These are phyloP conservation scores for Listronotus oregonensis DNA, from an alignment of 1,140 invertebrate genomes.

Conservation along the genomic window DNA sequence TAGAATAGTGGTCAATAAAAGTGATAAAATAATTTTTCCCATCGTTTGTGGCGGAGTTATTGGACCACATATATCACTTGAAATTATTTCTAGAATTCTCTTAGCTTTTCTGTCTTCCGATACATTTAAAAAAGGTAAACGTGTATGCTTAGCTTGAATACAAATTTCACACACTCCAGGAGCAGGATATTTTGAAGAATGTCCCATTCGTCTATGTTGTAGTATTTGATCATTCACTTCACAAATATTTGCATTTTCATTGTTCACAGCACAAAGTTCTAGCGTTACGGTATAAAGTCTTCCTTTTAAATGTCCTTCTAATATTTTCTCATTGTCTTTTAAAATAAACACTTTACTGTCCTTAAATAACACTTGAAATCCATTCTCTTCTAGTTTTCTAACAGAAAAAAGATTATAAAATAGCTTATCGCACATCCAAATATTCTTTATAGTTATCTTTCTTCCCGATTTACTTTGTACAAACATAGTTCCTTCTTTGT, in stretches of 20 bases:
- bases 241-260: conserved; percentile 13
- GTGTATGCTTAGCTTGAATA: conserved; percentile 31
- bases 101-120: conserved; percentile 19
- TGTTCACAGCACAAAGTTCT: neutral
- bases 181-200: conserved; percentile 13
- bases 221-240: conserved; percentile 9
- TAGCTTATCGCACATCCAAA: no score
- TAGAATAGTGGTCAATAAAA: conserved; percentile 55
- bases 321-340: conserved; percentile 15
- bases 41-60: conserved; percentile 42
- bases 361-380: conserved; percentile 21
- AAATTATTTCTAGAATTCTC: conserved; percentile 48
- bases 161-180: conserved; percentile 35
- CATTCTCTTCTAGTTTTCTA: no score
- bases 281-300: conserved; percentile 31
- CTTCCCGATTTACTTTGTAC: no score
- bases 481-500: no score
- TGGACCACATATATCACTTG: conserved; percentile 54
- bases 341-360: conserved; percentile 18
- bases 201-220: conserved; percentile 30
- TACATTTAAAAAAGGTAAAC: conserved; percentile 30
- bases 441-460: no score
- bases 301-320: conserved; percentile 22
- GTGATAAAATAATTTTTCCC: conserved; percentile 54
- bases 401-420: conserved; percentile 8